Conservation (phyloP, 1,140 invertebrate genomes). For the Aculops lycopersici region DNA sequence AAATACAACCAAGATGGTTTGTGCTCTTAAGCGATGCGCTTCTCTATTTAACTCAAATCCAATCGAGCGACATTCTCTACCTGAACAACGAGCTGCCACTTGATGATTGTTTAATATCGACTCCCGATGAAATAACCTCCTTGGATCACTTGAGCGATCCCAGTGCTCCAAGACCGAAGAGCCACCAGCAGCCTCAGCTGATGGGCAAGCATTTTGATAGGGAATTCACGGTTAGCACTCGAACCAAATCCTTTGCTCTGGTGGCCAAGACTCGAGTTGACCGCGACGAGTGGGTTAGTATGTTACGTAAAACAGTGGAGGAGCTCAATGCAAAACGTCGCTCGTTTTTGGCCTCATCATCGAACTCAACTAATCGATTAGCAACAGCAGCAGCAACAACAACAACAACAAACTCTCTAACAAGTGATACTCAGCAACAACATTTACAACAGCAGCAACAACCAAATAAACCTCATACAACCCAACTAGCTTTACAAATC, state of each 20-base stretch:
- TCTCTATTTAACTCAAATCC: constrained; percentile 23
- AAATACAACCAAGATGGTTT: constrained; percentile 30
- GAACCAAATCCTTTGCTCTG: constrained; percentile 30
- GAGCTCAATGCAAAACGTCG: constrained; percentile 22
- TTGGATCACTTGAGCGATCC: too few species aligned
- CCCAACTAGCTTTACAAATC: too few species aligned
- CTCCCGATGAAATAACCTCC: constrained; percentile 8
- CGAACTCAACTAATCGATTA: neutral
- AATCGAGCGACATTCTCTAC: constrained; percentile 12
- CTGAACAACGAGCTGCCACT: constrained; percentile 27
- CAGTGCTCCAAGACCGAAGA: constrained; percentile 1
- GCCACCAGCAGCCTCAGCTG: neutral
- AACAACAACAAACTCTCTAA: neutral
- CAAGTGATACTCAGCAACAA: neutral
- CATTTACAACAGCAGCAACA: neutral
- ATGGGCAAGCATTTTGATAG: constrained; percentile 21
- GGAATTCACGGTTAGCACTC: constrained; percentile 27
- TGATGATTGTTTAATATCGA: constrained; percentile 25
- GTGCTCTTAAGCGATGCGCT: constrained; percentile 36
- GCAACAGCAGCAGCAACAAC: neutral
- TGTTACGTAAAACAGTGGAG: constrained; percentile 26
- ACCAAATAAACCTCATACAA: neutral
- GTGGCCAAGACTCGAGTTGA: constrained; percentile 25
- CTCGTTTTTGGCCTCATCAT: constrained; percentile 15
- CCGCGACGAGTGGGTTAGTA: constrained; percentile 29